phyloP scores from a whole-genome alignment of 2,888 invertebrate species.

The Erynnis tages region DNA sequence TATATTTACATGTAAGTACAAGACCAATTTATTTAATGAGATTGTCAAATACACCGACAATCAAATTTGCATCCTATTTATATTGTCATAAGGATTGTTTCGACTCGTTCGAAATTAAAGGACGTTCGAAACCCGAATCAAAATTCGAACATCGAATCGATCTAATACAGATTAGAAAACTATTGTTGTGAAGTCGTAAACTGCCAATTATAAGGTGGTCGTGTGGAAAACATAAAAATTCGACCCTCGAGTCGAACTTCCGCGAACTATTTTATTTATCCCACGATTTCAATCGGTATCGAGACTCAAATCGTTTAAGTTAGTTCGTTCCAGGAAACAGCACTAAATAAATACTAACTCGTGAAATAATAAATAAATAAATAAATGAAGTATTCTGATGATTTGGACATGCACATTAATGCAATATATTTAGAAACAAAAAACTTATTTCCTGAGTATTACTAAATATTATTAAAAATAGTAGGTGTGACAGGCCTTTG shows the following conservation, averaged over 20 bases:
- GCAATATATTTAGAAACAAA: too few species aligned
- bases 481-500: too few species aligned
- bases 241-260: slow-evolving; percentile 46
- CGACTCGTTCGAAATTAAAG: not conserved
- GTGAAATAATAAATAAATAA: too few species aligned
- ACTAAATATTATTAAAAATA: too few species aligned
- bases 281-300: slow-evolving; percentile 24
- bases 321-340: slow-evolving; percentile 32
- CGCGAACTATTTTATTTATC: slow-evolving; percentile 39
- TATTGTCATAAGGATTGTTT: not conserved
- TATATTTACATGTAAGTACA: not conserved
- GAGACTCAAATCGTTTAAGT: slow-evolving; percentile 3
- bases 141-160: slow-evolving; percentile 42
- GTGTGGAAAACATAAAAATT: slow-evolving; percentile 57
- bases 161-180: slow-evolving; percentile 50
- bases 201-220: slow-evolving; percentile 59
- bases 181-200: slow-evolving; percentile 43
- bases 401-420: too few species aligned
- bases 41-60: not conserved
- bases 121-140: slow-evolving; percentile 33
- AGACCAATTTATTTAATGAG: slow-evolving; percentile 11
- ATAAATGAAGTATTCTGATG: too few species aligned
- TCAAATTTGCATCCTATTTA: slow-evolving; percentile 8
- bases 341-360: too few species aligned
- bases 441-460: too few species aligned